These are phyloP conservation scores for Terrapene triunguis DNA, from an alignment of 2,113 vertebrate genomes.

Conservation along the genomic window DNA sequence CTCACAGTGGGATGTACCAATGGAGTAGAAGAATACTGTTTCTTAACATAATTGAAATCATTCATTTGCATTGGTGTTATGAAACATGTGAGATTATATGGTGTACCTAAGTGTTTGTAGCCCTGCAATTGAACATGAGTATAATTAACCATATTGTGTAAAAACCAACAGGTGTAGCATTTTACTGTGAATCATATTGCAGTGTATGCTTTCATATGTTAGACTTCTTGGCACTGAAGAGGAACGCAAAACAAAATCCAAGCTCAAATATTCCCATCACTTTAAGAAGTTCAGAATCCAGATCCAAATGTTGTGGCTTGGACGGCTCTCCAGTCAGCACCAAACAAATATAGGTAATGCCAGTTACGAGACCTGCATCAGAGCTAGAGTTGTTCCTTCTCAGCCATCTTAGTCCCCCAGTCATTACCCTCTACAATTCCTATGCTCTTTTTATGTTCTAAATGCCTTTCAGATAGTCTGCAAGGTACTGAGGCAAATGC, in stretches of 20 bases:
- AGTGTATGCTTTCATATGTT: neutral
- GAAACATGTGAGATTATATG: neutral
- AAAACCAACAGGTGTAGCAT: fast-evolving
- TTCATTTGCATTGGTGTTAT: neutral
- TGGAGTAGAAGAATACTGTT: neutral
- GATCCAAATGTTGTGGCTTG: neutral
- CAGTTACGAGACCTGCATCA: neutral
- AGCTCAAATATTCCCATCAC: neutral
- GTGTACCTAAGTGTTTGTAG: neutral
- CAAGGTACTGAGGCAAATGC: neutral
- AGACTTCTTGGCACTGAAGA: neutral
- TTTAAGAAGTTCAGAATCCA: neutral
- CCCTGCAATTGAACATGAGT: neutral
- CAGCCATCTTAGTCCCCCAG: neutral
- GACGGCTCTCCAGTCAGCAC: neutral
- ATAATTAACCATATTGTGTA: neutral
- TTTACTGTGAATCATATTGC: neutral
- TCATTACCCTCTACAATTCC: neutral
- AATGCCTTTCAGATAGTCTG: neutral
- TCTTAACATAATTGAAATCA: fast-evolving
- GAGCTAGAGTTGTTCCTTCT: neutral
- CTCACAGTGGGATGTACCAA: neutral
- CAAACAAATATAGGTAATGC: neutral
- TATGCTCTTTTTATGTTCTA: neutral
- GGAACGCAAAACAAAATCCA: neutral